Conservation (phyloP, 2,888 invertebrate genomes). For the Andricus curvator region DNA sequence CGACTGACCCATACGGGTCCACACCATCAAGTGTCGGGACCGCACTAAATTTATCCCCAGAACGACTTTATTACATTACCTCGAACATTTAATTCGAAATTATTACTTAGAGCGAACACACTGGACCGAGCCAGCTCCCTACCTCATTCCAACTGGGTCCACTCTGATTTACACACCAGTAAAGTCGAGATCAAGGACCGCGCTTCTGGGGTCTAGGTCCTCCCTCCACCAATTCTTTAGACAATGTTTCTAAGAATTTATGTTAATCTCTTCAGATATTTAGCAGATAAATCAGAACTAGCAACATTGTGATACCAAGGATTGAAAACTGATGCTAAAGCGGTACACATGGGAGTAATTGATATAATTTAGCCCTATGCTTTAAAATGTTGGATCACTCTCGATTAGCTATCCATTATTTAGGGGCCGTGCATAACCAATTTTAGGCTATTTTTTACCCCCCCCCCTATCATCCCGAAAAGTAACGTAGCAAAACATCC, state of each 20-base stretch:
- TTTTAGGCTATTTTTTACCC: too few species aligned
- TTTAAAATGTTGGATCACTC: too few species aligned
- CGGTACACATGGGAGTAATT: too few species aligned
- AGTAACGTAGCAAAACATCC: too few species aligned
- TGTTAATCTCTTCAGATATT: too few species aligned
- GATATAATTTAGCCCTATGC: too few species aligned
- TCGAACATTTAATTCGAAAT: constrained; percentile 74
- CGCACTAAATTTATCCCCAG: constrained; percentile 74
- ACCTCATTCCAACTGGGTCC: constrained; percentile 47
- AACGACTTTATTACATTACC: constrained; percentile 76
- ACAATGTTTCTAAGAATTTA: background rate
- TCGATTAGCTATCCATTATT: too few species aligned
- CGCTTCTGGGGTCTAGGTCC: constrained; percentile 14
- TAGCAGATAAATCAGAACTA: too few species aligned
- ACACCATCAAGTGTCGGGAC: constrained; percentile 57
- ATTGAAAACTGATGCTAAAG: too few species aligned
- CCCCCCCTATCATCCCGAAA: too few species aligned
- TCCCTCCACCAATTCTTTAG: background rate
- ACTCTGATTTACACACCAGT: constrained; percentile 68
- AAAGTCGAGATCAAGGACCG: constrained; percentile 59
- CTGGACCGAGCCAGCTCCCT: constrained; percentile 43
- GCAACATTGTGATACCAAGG: too few species aligned
- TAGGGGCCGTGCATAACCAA: too few species aligned
- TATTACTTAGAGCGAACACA: constrained; percentile 68
- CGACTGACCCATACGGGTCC: constrained; percentile 61